Base-by-base conservation (phyloP, 2,888 invertebrate species). In the Eristalinus aeneus region DNA sequence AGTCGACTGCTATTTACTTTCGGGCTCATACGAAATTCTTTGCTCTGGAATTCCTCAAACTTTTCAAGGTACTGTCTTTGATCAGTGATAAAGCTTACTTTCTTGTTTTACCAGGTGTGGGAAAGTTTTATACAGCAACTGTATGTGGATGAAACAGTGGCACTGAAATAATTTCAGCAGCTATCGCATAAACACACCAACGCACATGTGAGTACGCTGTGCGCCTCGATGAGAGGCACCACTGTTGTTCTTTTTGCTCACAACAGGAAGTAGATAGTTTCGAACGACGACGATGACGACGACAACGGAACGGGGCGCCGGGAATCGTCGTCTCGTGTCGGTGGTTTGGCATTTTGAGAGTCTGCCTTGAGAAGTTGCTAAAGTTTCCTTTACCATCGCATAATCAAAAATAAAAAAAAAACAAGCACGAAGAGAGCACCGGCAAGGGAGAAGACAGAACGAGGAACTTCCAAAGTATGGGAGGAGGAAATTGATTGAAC, bases 401-500 rank as follows among this genome's bases (percentile, higher is more conserved):
- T 80, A 73, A 81, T 77, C 67, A 81, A 53, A 72, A 12, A 54
- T 36, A 76, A 72, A 16, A 46, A 36, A 46, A 12, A 60, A n/a
- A n/a, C 10, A 32, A 16, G 23, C 58, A 22, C 16, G 22, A 8
- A 23, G 23, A n/a, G 4, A 23, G 27, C 11, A 11, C 5, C 1
- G 6, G 16, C 5, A 22, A 63, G 34, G 46, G 6, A 31, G 10
- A 32, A n/a, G 2, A 64, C 31, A 39, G 36, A 63, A 54, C 22
- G 58, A 64, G 68, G 34, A 74, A 78, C 77, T 71, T 81, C 60
- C 68, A 58, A n/a, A 58, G 54, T 39, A 74, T 32, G 71, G 73
- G 22, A 77, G 65, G 65, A 78, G 86, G 82, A 86, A 86, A 86
- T 86, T 86, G 86, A 86, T 86, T 86, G 86, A 82, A 86, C 86